These are phyloP conservation scores for Acleris sparsana DNA, from an alignment of 2,888 invertebrate species.

Conservation along the genomic window DNA sequence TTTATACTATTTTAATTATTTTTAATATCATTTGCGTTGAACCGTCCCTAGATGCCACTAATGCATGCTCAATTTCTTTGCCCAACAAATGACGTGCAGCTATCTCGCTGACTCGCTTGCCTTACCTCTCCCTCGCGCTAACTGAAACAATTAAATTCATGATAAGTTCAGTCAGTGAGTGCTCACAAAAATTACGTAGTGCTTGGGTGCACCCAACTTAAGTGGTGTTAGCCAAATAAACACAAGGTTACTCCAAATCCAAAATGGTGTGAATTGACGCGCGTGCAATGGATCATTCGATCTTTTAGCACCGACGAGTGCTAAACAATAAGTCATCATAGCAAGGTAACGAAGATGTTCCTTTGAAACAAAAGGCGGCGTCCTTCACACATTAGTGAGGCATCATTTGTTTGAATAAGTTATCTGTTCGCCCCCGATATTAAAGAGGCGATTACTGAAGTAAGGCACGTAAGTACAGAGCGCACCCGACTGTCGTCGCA, in stretches of 20 bases:
- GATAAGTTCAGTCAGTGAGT: conserved; percentile 14
- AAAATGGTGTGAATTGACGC: conserved; percentile 31
- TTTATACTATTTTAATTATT: too few species aligned
- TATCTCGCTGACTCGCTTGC: conserved; percentile 27
- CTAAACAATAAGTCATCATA: conserved; percentile 38
- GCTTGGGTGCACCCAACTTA: conserved; percentile 18
- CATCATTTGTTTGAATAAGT: conserved; percentile 76
- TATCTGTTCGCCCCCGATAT: conserved; percentile 69
- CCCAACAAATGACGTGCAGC: conserved; percentile 19
- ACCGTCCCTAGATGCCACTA: conserved; percentile 24
- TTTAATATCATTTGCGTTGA: too few species aligned
- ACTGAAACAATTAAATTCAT: conserved; percentile 26
- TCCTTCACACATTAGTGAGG: conserved; percentile 79
- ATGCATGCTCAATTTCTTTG: conserved; percentile 12
- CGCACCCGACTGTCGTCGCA: conserved; percentile 51
- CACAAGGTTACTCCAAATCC: conserved; percentile 10
- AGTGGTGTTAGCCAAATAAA: conserved; percentile 23
- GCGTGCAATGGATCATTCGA: conserved; percentile 50
- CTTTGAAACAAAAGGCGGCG: conserved; percentile 73
- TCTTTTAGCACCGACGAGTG: conserved; percentile 28
- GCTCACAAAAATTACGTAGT: conserved; percentile 24
- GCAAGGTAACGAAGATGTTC: conserved; percentile 75
- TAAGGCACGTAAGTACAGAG: conserved; percentile 73
- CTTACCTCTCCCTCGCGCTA: conserved; percentile 21
- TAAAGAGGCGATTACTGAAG: conserved; percentile 72